A percentile compares a stretch with the other conserved stretches of the same genome.
These are phyloP conservation scores for Heliconius aoede DNA, from an alignment of 2,888 invertebrate genomes.

Conservation along the genomic window DNA sequence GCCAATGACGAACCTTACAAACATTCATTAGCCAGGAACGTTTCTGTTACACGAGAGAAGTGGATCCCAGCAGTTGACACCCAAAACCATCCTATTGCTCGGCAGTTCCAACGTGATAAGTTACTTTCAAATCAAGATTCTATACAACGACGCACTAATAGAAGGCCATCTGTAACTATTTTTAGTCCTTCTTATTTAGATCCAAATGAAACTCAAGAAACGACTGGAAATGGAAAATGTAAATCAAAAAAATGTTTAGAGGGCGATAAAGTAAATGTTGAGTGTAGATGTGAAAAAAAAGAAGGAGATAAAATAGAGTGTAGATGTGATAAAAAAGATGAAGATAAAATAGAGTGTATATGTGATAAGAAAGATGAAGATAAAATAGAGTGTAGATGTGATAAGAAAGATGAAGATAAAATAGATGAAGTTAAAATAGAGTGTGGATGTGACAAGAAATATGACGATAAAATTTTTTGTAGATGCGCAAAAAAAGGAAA, in stretches of 20 bases:
- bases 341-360: background rate
- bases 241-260: background rate
- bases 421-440: background rate
- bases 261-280: background rate
- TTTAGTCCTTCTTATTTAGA: constrained; percentile 28
- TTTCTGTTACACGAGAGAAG: background rate
- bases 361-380: constrained; percentile 6
- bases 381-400: background rate
- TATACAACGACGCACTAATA: constrained; percentile 16
- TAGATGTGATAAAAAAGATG: background rate
- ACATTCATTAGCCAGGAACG: background rate
- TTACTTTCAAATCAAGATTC: constrained; percentile 3
- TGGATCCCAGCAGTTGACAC: background rate
- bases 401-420: background rate
- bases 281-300: constrained; percentile 7
- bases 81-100: background rate
- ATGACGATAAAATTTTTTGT: constrained; percentile 26
- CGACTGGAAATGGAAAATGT: background rate
- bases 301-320: background rate
- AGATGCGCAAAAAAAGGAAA: constrained; percentile 34
- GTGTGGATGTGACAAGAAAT: constrained; percentile 29
- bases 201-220: constrained; percentile 11
- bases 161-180: constrained; percentile 38
- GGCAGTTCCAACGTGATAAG: background rate
- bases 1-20: background rate